phyloP scores from a whole-genome alignment of 2,888 invertebrate genomes.

The Pristionchus entomophagus region DNA sequence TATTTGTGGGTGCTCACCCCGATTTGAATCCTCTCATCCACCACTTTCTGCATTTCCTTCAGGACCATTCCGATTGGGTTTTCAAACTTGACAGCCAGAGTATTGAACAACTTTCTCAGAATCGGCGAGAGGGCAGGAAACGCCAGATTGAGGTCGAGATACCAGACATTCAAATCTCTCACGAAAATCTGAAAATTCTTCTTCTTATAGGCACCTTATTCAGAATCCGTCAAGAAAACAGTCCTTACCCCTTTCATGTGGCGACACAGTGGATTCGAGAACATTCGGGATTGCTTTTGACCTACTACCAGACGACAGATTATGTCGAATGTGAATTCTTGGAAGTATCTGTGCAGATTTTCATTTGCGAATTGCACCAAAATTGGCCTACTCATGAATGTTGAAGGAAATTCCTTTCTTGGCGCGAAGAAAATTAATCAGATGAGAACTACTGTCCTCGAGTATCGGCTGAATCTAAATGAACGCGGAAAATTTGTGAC shows the following conservation, averaged over 20 bases:
- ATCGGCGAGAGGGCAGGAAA: neutral
- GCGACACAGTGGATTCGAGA: conserved; percentile 53
- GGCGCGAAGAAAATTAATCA: neutral
- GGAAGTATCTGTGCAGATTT: conserved; percentile 69
- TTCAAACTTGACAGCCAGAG: conserved; percentile 38
- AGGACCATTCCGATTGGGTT: conserved; percentile 49
- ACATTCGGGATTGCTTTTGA: conserved; percentile 55
- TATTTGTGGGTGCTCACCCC: conserved; percentile 24
- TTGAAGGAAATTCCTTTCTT: conserved; percentile 3
- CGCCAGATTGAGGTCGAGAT: conserved; percentile 39
- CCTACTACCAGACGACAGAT: conserved; percentile 79
- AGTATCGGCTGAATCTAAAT: conserved; percentile 18
- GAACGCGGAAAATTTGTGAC: neutral
- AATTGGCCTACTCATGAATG: conserved; percentile 9
- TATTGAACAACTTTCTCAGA: conserved; percentile 48
- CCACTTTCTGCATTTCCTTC: conserved; percentile 49
- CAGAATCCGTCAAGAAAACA: no score
- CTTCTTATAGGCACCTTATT: neutral
- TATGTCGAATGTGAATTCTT: conserved; percentile 79
- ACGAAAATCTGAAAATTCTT: conserved; percentile 40
- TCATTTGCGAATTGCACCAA: neutral
- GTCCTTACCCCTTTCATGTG: conserved; percentile 35
- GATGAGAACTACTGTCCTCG: neutral
- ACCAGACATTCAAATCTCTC: conserved; percentile 47
- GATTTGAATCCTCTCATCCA: conserved; percentile 52